Percentiles rank a stretch among this genome's conserved stretches.
Evolutionary conservation across 1,140 invertebrate genomes (phyloP).

Genomic region (Solen grandis): DNA sequence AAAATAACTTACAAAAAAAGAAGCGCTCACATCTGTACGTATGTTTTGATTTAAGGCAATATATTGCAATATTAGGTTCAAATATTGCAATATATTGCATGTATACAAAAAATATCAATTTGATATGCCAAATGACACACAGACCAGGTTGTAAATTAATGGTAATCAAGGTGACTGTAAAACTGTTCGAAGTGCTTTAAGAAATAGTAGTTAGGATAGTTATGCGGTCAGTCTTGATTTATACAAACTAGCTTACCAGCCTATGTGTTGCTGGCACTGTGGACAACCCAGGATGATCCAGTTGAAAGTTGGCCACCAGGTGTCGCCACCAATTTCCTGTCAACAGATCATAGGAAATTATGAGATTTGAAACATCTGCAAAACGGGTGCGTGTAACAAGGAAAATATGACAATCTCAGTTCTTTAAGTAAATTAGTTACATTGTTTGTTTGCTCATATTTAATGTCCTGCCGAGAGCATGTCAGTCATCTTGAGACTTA

Average conservation of each 20-base stretch:
- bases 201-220: no score
- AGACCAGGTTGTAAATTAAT: not conserved
- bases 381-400: not conserved
- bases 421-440: not conserved
- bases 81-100: no score
- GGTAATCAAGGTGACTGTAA: not conserved
- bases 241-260: conserved; percentile 78
- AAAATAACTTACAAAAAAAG: no score
- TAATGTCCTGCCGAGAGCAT: no score
- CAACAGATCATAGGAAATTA: conserved; percentile 18
- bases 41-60: no score
- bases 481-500: no score
- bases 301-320: conserved; percentile 81
- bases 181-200: no score
- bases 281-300: conserved; percentile 81
- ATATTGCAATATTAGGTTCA: no score
- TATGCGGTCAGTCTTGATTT: no score
- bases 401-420: not conserved
- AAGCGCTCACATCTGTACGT: no score
- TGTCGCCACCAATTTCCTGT: conserved; percentile 64
- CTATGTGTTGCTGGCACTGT: conserved; percentile 80
- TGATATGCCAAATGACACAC: not conserved
- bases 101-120: no score
- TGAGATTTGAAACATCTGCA: not conserved
- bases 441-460: not conserved